Base-by-base conservation (phyloP, 2,113 vertebrate genomes). In the Urocolius indicus region DNA sequence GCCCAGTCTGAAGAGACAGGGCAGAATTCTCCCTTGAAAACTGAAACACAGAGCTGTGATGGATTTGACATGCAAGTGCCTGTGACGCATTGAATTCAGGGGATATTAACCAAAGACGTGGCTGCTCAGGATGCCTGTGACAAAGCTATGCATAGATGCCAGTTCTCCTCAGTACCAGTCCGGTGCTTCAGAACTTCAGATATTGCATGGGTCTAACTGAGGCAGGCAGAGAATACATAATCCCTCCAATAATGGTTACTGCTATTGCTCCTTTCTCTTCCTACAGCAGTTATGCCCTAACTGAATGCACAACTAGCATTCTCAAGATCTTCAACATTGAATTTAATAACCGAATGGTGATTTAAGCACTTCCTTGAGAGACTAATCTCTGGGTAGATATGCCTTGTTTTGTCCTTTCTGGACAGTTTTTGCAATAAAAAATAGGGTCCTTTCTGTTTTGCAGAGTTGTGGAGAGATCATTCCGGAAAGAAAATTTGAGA, bases 281-380 rank as follows among this genome's bases (percentile, higher is more conserved):
- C 63, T 23, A 9, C 0, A 0, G 36, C 14, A 61, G 76, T 65
- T 16, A n/a, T 5, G 14, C 17, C 18, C 6, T 8, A 83, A 52
- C 5, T 9, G 29, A 80, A 38, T 8, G 8, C 1, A 4, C 2
- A 2, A 75, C 13, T 20, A 65, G 34, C 22, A 77, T 3, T 10
- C 26, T 55, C 55, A 54, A 89, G 19, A 27, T 61, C 43, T 77
- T 76, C 45, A 88, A 75, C 9, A 3, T 18, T 10, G 13, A 68
- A 67, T 84, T 84, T 32, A 77, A 54, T 2, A 4, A 68, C 49
- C 7, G 10, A 65, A 16, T 20, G 5, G 30, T 24, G 43, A 88
- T 29, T 43, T 68, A 65, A 75, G 22, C 15, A 58, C 22, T 48
- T 69, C 51, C 29, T 72, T 59, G 13, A 8, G 34, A 63, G 16